Percentiles rank a stretch among this genome's conserved stretches.
Evolutionary conservation across 2,888 invertebrate genomes (phyloP).

Genomic region (Andrena hattorfiana): DNA sequence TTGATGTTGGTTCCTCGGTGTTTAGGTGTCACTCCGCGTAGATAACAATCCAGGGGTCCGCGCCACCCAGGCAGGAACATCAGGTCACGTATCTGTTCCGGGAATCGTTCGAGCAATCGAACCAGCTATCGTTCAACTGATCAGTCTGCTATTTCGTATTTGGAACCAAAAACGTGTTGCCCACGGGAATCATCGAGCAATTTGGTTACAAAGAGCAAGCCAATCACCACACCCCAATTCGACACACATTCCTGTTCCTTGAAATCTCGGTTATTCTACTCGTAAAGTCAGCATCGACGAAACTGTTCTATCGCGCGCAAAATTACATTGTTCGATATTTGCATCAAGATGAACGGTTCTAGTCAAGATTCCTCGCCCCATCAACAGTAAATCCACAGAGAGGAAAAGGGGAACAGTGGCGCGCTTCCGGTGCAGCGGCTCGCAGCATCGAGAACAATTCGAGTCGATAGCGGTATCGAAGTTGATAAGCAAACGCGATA

Average conservation of each 20-base stretch:
- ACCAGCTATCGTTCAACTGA: background rate
- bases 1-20: conserved; percentile 78
- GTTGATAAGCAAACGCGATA: conserved; percentile 81
- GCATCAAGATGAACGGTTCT: background rate
- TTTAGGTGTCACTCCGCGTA: conserved; percentile 77
- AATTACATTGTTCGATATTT: background rate
- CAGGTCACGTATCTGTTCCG: conserved; percentile 48
- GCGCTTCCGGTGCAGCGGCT: conserved; percentile 80
- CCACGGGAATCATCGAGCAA: background rate
- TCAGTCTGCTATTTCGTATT: background rate
- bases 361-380: background rate
- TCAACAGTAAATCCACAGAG: conserved; percentile 13
- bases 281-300: no score
- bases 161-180: background rate
- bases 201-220: background rate
- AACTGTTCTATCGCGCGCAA: no score
- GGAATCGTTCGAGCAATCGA: conserved; percentile 51
- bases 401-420: conserved; percentile 63
- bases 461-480: conserved; percentile 81
- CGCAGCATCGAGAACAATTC: conserved; percentile 80
- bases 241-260: no score
- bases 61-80: conserved; percentile 75
- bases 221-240: no score
- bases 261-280: no score
- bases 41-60: conserved; percentile 71